These are phyloP conservation scores for Lacerta viridis DNA, from an alignment of 2,797 vertebrate species.

Conservation along the genomic window DNA sequence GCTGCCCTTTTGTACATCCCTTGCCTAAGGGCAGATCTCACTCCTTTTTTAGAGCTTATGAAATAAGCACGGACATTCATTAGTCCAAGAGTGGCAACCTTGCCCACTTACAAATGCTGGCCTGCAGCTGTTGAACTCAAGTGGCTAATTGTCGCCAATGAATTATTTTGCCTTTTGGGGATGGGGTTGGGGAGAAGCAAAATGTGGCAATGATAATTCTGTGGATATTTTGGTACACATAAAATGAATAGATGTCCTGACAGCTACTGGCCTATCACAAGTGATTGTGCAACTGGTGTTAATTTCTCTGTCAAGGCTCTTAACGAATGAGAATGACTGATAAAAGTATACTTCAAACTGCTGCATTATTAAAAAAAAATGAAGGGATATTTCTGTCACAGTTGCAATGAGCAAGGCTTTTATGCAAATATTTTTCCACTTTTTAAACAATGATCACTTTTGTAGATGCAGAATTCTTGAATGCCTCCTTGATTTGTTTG, in stretches of 20 bases:
- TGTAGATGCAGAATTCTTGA: constrained; percentile 11
- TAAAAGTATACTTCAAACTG: not conserved
- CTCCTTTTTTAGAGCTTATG: not conserved
- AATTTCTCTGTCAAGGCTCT: not conserved
- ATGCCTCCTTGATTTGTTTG: constrained; percentile 9
- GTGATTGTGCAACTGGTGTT: not conserved
- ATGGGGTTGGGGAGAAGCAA: not conserved
- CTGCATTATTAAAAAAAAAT: not conserved
- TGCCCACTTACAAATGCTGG: not conserved
- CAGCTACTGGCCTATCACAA: not conserved
- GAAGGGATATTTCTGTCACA: constrained; percentile 7
- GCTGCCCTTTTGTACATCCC: no score
- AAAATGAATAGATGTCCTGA: not conserved
- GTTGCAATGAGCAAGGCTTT: not conserved
- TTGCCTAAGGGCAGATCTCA: no score
- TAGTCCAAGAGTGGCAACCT: not conserved
- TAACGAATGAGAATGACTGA: not conserved
- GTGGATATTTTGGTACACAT: not conserved
- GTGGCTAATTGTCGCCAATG: not conserved
- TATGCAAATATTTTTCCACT: constrained; percentile 7
- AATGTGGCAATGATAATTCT: not conserved
- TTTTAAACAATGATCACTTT: constrained; percentile 3
- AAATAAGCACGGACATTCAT: not conserved
- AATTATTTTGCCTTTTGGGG: not conserved
- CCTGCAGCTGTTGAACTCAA: not conserved